Conservation (phyloP, 2,888 invertebrate genomes). For the Siphlonurus alternatus region DNA sequence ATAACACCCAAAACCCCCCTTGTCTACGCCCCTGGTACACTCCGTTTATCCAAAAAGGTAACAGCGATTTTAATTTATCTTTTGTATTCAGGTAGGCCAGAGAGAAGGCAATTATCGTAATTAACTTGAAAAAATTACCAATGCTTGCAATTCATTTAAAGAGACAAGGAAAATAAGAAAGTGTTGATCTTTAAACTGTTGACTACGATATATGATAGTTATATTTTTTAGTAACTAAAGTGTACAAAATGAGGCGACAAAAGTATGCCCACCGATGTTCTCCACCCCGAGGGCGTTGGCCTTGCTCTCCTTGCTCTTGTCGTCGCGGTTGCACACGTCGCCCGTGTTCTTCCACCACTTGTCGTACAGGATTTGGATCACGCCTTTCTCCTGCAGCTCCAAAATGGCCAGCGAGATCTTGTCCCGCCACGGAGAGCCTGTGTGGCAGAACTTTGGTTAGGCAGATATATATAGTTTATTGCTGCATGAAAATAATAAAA, state of each 20-base stretch:
- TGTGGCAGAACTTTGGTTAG: conserved; percentile 1
- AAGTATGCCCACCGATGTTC: conserved; percentile 49
- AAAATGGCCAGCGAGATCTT: conserved; percentile 87
- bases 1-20: no score
- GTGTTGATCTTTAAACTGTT: no score
- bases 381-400: conserved; percentile 88
- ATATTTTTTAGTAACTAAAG: not conserved
- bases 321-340: conserved; percentile 74
- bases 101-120: no score
- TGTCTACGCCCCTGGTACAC: no score
- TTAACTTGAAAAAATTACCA: no score
- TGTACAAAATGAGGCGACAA: not conserved
- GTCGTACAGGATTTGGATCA: conserved; percentile 82
- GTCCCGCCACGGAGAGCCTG: conserved; percentile 86
- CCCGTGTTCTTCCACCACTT: conserved; percentile 99
- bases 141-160: no score
- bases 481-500: not conserved
- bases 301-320: conserved; percentile 77
- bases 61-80: no score
- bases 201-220: not conserved
- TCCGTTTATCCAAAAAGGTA: no score
- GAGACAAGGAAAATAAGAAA: no score
- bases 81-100: no score
- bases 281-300: conserved; percentile 84
- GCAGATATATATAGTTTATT: not conserved